phyloP scores from a whole-genome alignment of 1,140 invertebrate species.

The Anagrus nilaparvatae region DNA sequence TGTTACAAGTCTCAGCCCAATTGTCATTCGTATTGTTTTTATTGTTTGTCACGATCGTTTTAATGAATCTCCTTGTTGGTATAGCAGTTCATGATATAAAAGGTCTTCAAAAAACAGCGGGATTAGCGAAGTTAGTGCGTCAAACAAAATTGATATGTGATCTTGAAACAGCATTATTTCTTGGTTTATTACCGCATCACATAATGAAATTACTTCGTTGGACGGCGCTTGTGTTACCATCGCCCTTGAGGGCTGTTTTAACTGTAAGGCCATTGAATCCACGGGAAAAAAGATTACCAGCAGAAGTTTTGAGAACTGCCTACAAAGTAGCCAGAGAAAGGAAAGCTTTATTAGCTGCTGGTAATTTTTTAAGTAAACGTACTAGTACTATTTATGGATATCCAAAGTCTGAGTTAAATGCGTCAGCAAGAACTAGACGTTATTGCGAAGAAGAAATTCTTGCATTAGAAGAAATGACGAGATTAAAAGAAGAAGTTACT shows the following conservation, averaged over 20 bases:
- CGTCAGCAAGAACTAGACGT: slow-evolving; percentile 12
- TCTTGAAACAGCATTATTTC: slow-evolving; percentile 59
- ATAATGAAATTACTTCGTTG: slow-evolving; percentile 60
- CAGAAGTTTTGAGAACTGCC: slow-evolving; percentile 62
- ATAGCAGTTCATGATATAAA: slow-evolving; percentile 75
- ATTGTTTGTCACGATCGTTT: slow-evolving; percentile 66
- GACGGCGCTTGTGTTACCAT: slow-evolving; percentile 62
- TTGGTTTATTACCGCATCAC: slow-evolving; percentile 59
- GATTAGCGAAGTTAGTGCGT: slow-evolving; percentile 62
- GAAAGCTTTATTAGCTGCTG: slow-evolving; percentile 28
- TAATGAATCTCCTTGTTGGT: slow-evolving; percentile 73
- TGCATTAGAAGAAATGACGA: slow-evolving; percentile 14
- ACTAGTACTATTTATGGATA: slow-evolving; percentile 14
- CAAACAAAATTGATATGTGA: slow-evolving; percentile 68
- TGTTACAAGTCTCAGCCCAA: slow-evolving; percentile 60
- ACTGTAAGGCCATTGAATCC: slow-evolving; percentile 73
- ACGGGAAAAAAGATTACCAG: slow-evolving; percentile 63
- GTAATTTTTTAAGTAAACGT: slow-evolving; percentile 17
- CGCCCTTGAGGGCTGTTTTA: slow-evolving; percentile 63
- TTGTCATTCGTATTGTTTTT: slow-evolving; percentile 63
- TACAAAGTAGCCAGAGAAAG: slow-evolving; percentile 63
- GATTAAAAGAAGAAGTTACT: slow-evolving; percentile 22
- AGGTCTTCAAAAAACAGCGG: slow-evolving; percentile 64
- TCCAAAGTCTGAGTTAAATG: slow-evolving; percentile 20
- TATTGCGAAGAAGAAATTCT: slow-evolving; percentile 1